Evolutionary conservation across 2,888 invertebrate species (phyloP).

Genomic region (Rhagonycha fulva): DNA sequence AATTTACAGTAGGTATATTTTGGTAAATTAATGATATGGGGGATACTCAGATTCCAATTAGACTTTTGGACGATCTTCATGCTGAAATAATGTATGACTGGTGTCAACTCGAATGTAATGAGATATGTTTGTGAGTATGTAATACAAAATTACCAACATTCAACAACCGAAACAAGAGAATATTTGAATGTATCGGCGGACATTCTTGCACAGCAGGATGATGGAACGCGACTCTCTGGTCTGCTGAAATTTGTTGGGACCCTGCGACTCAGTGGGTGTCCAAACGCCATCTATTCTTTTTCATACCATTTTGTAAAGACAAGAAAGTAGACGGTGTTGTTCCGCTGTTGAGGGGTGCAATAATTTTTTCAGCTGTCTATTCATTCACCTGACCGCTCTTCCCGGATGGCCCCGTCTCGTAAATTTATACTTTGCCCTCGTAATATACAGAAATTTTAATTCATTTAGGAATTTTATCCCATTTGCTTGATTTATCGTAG

Average conservation of each 20-base stretch:
- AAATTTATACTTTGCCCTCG: slow-evolving; percentile 38
- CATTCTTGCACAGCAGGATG: slow-evolving; percentile 40
- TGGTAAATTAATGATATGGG: neutral
- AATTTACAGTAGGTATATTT: neutral
- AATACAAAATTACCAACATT: slow-evolving; percentile 24
- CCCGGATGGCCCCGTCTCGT: slow-evolving; percentile 36
- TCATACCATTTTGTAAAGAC: slow-evolving; percentile 39
- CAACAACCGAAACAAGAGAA: slow-evolving; percentile 22
- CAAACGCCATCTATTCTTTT: slow-evolving; percentile 42
- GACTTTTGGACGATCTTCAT: neutral
- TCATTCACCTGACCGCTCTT: slow-evolving; percentile 36
- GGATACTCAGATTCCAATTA: slow-evolving; percentile 1
- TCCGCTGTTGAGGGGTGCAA: slow-evolving; percentile 41
- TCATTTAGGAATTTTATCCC: neutral
- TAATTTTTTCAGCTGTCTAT: slow-evolving; percentile 44
- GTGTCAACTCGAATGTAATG: slow-evolving; percentile 22
- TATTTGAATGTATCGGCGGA: slow-evolving; percentile 25
- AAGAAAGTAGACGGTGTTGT: slow-evolving; percentile 40
- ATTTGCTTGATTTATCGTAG: neutral
- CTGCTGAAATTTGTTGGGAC: slow-evolving; percentile 46
- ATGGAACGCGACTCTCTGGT: slow-evolving; percentile 38
- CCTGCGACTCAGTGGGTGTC: slow-evolving; percentile 38
- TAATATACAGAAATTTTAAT: slow-evolving; percentile 13
- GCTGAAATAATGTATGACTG: slow-evolving; percentile 15
- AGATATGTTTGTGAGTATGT: slow-evolving; percentile 27